Evolutionary conservation across 2,888 invertebrate species (phyloP), one percentile per base, ranked within the genome.

Genomic region (Ochropleura leucogaster): DNA sequence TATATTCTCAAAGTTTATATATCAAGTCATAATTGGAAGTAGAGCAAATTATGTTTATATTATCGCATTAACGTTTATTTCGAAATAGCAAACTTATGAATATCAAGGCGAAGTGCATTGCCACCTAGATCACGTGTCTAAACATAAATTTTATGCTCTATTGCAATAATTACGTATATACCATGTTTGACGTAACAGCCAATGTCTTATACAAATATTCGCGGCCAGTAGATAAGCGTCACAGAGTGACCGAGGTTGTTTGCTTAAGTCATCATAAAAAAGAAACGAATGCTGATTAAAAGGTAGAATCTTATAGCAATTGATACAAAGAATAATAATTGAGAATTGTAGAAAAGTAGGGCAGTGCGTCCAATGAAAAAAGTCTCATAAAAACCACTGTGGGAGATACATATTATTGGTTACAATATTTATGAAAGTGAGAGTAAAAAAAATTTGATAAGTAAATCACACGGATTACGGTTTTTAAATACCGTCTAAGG

Each of bases 61-160:
- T 47, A 71, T 49, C 4, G 14, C 47, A 18, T 18, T 14, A 8
- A 44, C n/a, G 6, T 8, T 18, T 46, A 47, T 70, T 72, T 55
- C 7, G 16, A 72, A 78, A 57, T 14, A 51, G 65, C 40, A 51
- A 66, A 72, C 1, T 12, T 63, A 60, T 68, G 40, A 40, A 44
- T 71, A 66, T 16, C 55, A 80, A 67, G 46, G 67, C 55, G 4
- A 76, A 80, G 80, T 75, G 76, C 76, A 75, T 60, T 76, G 76
- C 64, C 71, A 72, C n/a, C 47, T 20, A 4, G 12, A 9, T 59
- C 77, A 76, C 47, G 65, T 62, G 57, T 46, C 3, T 30, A 10
- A 68, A 9, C 14, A 46, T 63, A 16, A 14, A 51, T 68, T 4
- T 20, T 60, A 46, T 51, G 40, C 40, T 49, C 8, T 53, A 30